Percentiles rank a stretch among this genome's conserved stretches.
Conservation (phyloP, 2,113 vertebrate genomes). For the Rana temporaria region DNA sequence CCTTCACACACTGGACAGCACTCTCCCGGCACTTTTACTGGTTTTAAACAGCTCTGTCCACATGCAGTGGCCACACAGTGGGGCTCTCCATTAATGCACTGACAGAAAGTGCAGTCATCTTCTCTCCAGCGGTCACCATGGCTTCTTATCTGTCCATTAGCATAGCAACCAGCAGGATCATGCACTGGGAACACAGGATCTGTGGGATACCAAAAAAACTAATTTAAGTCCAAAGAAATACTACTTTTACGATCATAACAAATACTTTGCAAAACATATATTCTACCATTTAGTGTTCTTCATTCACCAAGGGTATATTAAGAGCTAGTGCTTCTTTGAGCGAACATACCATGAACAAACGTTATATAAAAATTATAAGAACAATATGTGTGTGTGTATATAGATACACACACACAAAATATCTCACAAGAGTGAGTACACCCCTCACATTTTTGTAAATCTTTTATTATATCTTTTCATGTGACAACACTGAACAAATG, state of each 20-base stretch:
- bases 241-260: background rate
- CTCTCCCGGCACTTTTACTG: constrained; percentile 87
- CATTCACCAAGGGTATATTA: too few relatives aligned
- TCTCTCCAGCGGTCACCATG: constrained; percentile 91
- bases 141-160: constrained; percentile 84
- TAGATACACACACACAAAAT: too few relatives aligned
- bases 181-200: constrained; percentile 82
- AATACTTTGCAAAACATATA: background rate
- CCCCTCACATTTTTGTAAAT: too few relatives aligned
- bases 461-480: too few relatives aligned
- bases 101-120: constrained; percentile 90
- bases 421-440: too few relatives aligned
- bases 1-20: constrained; percentile 90
- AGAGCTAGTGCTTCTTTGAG: too few relatives aligned
- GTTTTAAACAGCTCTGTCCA: constrained; percentile 85
- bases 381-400: too few relatives aligned
- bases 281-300: too few relatives aligned
- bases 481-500: too few relatives aligned
- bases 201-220: constrained; percentile 62
- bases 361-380: too few relatives aligned
- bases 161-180: constrained; percentile 87
- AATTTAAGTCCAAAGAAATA: background rate
- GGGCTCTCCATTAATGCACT: constrained; percentile 84
- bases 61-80: constrained; percentile 87
- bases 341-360: too few relatives aligned